A percentile compares a stretch with the other conserved stretches of the same genome.
phyloP scores from a whole-genome alignment of 2,113 vertebrate genomes.

The Oplegnathus fasciatus region DNA sequence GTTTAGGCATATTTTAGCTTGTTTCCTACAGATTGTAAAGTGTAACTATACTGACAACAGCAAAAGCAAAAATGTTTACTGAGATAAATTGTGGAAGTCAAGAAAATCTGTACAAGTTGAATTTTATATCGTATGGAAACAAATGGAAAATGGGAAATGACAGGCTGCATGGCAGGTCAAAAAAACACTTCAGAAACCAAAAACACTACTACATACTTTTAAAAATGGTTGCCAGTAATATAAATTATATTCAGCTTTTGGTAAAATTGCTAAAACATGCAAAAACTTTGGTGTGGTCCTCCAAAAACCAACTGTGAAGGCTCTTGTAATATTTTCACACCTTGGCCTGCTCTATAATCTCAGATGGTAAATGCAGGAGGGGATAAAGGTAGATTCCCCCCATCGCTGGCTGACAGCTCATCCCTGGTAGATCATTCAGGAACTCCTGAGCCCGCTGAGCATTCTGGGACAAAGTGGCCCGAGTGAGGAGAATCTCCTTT shows the following conservation, averaged over 20 bases:
- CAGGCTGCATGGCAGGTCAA: neutral
- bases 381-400: conserved; percentile 75
- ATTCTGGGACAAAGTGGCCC: conserved; percentile 68
- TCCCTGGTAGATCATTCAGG: conserved; percentile 70
- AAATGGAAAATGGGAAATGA: neutral
- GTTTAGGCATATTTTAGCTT: too few relatives aligned
- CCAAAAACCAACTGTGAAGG: neutral
- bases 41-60: too few relatives aligned
- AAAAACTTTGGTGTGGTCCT: neutral
- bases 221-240: neutral
- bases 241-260: neutral
- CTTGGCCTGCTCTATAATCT: conserved; percentile 54
- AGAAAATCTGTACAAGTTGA: neutral
- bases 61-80: too few relatives aligned
- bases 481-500: conserved; percentile 62
- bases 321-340: conserved; percentile 39
- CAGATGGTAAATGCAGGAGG: conserved; percentile 55
- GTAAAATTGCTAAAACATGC: neutral
- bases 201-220: neutral
- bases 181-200: too few relatives aligned
- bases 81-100: neutral
- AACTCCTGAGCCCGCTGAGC: conserved; percentile 51
- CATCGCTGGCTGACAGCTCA: conserved; percentile 69
- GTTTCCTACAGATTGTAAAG: too few relatives aligned
- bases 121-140: neutral